A percentile compares a stretch with the other conserved stretches of the same genome.
Evolutionary conservation across 2,113 vertebrate species (phyloP).

Genomic region (Smithornis capensis): DNA sequence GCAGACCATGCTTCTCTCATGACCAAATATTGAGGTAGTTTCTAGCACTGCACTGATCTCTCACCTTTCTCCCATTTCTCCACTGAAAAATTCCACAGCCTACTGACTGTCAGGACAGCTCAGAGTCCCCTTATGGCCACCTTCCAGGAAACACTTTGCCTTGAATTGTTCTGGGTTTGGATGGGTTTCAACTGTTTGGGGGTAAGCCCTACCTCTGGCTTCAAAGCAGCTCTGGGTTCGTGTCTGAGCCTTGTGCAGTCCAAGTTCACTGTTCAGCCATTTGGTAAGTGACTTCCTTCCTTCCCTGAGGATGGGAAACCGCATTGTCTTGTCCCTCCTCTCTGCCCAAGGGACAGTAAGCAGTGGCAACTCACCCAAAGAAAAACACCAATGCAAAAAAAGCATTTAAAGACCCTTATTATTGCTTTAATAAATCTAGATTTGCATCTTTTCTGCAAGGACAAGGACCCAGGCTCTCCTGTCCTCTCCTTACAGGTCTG

Average conservation of each 20-base stretch:
- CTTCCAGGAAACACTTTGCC: neutral
- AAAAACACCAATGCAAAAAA: conserved; percentile 52
- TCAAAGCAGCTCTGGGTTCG: neutral
- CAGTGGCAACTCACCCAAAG: neutral
- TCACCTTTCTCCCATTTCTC: neutral
- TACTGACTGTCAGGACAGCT: neutral
- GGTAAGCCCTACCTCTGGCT: neutral
- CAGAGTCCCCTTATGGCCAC: neutral
- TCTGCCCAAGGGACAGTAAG: neutral
- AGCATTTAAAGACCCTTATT: conserved; percentile 59
- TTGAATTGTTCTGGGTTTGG: neutral
- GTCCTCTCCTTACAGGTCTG: neutral
- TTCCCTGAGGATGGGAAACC: neutral
- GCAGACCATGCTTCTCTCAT: neutral
- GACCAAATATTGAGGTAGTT: neutral
- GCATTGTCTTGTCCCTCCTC: accelerated
- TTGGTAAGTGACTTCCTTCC: neutral
- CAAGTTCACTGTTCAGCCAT: neutral
- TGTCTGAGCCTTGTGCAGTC: neutral
- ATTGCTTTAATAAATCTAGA: conserved; percentile 70
- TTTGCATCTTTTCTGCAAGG: conserved; percentile 17
- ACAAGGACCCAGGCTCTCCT: neutral
- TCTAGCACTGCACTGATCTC: neutral
- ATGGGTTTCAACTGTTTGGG: neutral
- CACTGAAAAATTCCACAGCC: neutral